Percentiles rank a stretch among this genome's conserved stretches.
Conservation (phyloP, 1,140 invertebrate genomes). For the Plectus sambesii region DNA sequence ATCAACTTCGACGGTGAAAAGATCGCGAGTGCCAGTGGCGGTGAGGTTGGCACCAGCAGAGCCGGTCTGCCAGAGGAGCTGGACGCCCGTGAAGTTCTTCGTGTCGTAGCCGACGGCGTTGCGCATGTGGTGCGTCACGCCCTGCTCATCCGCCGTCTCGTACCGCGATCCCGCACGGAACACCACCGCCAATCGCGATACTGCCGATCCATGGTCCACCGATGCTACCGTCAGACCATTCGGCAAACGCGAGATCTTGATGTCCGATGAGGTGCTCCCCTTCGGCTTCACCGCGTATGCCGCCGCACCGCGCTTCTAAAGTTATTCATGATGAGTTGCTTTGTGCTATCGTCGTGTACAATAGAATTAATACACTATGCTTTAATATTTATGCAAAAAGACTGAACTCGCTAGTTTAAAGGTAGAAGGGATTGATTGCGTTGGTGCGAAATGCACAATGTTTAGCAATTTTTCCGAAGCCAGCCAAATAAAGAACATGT, state of each 20-base stretch:
- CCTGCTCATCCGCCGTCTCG: conserved; percentile 36
- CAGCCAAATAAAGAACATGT: too few relatives aligned
- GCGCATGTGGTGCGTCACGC: conserved; percentile 36
- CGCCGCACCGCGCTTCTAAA: too few relatives aligned
- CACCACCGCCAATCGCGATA: conserved; percentile 38
- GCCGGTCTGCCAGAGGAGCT: conserved; percentile 38
- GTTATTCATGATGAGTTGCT: too few relatives aligned
- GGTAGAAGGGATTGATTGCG: too few relatives aligned
- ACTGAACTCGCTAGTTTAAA: too few relatives aligned
- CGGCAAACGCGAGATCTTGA: conserved; percentile 32
- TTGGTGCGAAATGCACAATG: too few relatives aligned
- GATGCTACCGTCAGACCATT: conserved; percentile 38
- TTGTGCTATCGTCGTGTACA: too few relatives aligned
- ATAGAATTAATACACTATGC: too few relatives aligned
- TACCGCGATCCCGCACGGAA: conserved; percentile 41
- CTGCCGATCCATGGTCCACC: conserved; percentile 31
- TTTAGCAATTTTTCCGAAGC: too few relatives aligned
- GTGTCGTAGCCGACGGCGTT: conserved; percentile 37
- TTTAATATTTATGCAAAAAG: too few relatives aligned
- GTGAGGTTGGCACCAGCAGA: conserved; percentile 21
- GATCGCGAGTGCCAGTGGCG: conserved; percentile 29
- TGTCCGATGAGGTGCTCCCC: too few relatives aligned
- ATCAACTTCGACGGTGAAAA: conserved; percentile 29
- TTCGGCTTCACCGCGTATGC: too few relatives aligned
- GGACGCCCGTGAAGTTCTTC: conserved; percentile 32